phyloP scores from a whole-genome alignment of 2,888 invertebrate genomes.

The Pyrrhia umbra region DNA sequence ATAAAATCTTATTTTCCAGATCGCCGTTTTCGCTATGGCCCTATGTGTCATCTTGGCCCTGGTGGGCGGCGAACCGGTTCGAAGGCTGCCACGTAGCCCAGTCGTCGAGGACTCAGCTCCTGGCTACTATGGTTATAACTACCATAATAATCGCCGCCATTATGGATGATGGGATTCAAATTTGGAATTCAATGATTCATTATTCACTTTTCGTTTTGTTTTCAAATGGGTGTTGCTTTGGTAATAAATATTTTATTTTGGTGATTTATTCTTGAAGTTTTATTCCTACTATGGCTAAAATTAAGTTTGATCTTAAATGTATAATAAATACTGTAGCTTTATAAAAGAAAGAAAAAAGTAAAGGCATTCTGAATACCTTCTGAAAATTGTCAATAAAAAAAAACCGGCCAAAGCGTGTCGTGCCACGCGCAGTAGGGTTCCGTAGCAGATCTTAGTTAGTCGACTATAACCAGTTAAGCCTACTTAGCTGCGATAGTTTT shows the following conservation, averaged over 20 bases:
- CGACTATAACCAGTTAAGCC: too few species aligned
- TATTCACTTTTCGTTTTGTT: neutral
- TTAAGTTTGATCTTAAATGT: too few species aligned
- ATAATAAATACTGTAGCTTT: too few species aligned
- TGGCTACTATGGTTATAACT: neutral
- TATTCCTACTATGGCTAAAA: neutral
- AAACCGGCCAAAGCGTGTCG: too few species aligned
- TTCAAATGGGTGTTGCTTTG: neutral
- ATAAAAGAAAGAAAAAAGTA: too few species aligned
- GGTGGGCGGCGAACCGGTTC: neutral
- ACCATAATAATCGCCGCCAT: neutral
- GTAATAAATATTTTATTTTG: neutral
- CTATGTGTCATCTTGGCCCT: neutral
- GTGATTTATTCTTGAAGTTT: neutral
- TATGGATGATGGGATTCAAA: neutral
- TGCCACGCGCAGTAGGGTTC: too few species aligned
- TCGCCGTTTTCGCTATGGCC: neutral
- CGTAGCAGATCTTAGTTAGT: too few species aligned
- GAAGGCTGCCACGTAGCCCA: neutral
- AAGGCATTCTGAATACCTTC: too few species aligned
- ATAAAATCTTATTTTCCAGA: neutral
- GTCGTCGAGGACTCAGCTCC: neutral
- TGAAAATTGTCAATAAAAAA: too few species aligned
- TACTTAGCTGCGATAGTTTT: too few species aligned
- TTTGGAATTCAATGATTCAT: neutral